These are phyloP conservation scores for Triops longicaudatus DNA, from an alignment of 1,140 invertebrate species.

Conservation along the genomic window DNA sequence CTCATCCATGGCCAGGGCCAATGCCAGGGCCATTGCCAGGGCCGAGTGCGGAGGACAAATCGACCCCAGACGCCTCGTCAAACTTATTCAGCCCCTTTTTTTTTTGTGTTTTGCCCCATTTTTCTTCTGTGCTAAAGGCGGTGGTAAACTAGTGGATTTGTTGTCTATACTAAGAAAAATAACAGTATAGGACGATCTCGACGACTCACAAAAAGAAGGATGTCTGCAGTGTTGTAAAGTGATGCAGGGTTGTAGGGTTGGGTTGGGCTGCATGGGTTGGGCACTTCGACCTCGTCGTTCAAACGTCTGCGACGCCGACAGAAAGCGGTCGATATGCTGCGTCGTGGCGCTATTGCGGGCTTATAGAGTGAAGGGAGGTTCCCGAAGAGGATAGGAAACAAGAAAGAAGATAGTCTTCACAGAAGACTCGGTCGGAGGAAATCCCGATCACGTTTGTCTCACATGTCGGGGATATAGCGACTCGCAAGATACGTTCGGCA, in stretches of 20 bases:
- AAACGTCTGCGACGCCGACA: conserved; percentile 4
- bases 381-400: background rate
- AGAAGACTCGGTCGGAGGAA: background rate
- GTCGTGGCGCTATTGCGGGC: conserved; percentile 4
- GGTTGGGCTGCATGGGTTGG: background rate
- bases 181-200: background rate
- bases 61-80: background rate
- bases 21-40: background rate
- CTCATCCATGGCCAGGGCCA: background rate
- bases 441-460: background rate
- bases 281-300: background rate
- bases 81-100: background rate
- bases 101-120: background rate
- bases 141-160: background rate
- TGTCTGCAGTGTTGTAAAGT: conserved; percentile 10
- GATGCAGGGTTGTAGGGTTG: conserved; percentile 11
- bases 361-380: background rate
- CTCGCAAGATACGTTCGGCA: background rate
- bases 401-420: background rate
- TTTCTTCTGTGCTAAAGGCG: background rate
- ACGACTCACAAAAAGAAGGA: background rate
- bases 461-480: background rate
- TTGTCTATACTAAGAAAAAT: background rate
- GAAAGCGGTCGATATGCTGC: background rate
- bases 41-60: background rate